Evolutionary conservation across 2,113 vertebrate genomes (phyloP), one percentile per base, ranked within the genome.

Genomic region (Ammodytes dubius): DNA sequence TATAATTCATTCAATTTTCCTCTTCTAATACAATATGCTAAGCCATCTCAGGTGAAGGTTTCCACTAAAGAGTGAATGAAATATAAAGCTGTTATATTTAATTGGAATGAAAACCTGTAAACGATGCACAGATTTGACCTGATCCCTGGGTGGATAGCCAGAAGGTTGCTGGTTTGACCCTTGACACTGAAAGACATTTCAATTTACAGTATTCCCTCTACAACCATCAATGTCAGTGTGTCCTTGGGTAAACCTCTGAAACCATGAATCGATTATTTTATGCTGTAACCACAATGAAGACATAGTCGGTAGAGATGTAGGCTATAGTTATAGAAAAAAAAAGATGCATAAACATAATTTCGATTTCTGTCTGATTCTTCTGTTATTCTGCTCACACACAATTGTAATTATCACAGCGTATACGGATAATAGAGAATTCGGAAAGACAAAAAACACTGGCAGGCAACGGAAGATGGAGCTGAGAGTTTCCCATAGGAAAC

Each of bases 401-500:
- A 40, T 14, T 75, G 19, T 39, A 56, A 77, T 83, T 47, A 78
- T 70, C 60, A 40, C 59, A 69, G 65, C 49, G 37, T 81, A 45
- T 53, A 43, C 67, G 77, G 54, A 73, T 79, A 64, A 87, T 46
- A 42, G 61, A 88, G 27, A 64, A 60, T 27, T 27, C 72, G 17
- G 43, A 83, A 74, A 83, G n/a, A 61, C 42, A 50, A 71, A 71
- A 27, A 89, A 76, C 63, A 79, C 70, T 81, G 5, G 42, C 67
- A 84, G 82, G 49, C 57, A 46, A 40, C 53, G 57, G 56, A 69
- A 69, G 74, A 86, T 56, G 57, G 70, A 12, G 35, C 56, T 43
- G 52, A 68, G 61, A 63, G 75, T 87, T 90, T 93, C 67, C 90
- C 91, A 91, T 93, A n/a, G 91, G 87, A 87, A 93, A 94, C 91